These are phyloP conservation scores for Ceryle rudis DNA, from an alignment of 2,797 vertebrate genomes.

Conservation along the genomic window DNA sequence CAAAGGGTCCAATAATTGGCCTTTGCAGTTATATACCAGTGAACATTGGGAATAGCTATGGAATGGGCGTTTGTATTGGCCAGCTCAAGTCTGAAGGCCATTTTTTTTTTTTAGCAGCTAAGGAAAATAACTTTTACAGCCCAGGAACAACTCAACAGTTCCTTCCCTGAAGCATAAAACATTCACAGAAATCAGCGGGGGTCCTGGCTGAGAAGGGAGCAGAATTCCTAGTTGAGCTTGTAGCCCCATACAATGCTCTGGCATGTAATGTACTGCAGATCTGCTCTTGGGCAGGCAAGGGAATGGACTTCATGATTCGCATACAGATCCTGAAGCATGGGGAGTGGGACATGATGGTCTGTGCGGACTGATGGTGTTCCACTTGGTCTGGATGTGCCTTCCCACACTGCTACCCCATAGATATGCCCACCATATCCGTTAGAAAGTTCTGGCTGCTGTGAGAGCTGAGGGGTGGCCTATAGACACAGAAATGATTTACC, in stretches of 20 bases:
- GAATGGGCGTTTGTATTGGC: constrained; percentile 1
- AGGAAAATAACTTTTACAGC: constrained; percentile 54
- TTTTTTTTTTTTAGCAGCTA: background rate
- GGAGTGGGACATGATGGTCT: background rate
- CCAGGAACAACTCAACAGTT: constrained; percentile 33
- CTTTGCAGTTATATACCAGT: background rate
- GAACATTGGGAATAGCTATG: background rate
- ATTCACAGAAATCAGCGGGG: constrained; percentile 18
- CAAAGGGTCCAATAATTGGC: background rate
- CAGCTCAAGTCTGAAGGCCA: background rate
- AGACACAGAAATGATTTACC: background rate
- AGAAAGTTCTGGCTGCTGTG: background rate
- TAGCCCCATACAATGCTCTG: background rate
- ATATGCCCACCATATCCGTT: rapidly evolving
- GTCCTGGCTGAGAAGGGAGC: constrained; percentile 12
- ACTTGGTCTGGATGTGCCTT: background rate
- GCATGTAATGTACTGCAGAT: rapidly evolving
- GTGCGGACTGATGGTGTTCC: background rate
- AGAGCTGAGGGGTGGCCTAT: background rate
- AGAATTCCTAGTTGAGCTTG: background rate
- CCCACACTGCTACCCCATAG: background rate
- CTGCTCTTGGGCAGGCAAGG: rapidly evolving
- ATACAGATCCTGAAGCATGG: background rate
- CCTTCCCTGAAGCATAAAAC: constrained; percentile 33
- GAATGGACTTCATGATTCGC: background rate